Conservation (phyloP, 2,888 invertebrate species). For the Lacanobia wlatinum region DNA sequence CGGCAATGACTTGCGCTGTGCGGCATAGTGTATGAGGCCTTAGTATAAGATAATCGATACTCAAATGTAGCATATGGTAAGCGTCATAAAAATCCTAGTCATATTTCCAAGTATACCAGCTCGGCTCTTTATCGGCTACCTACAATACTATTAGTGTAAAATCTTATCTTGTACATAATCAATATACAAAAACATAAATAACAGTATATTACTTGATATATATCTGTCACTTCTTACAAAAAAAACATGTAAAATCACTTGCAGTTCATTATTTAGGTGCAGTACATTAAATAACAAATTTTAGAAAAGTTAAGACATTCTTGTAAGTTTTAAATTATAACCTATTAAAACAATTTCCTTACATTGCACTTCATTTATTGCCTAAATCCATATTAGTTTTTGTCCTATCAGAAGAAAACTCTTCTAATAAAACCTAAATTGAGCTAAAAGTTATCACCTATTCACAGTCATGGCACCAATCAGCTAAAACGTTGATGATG, state of each 20-base stretch:
- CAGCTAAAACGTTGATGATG: constrained; percentile 20
- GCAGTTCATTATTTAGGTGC: not conserved
- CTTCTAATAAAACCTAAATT: constrained; percentile 20
- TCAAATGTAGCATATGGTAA: too few species aligned
- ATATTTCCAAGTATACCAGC: not conserved
- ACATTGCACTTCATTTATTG: constrained; percentile 73
- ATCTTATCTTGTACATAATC: constrained; percentile 15
- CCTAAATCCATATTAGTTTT: constrained; percentile 47
- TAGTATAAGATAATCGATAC: too few species aligned
- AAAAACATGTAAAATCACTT: constrained; percentile 1
- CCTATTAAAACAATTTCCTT: constrained; percentile 35
- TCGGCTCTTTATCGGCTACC: not conserved
- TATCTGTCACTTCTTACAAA: too few species aligned
- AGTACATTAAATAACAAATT: constrained; percentile 8
- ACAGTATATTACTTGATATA: too few species aligned
- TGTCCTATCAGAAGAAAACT: not conserved
- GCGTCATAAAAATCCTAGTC: too few species aligned
- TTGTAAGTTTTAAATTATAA: constrained; percentile 8
- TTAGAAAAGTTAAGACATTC: constrained; percentile 14
- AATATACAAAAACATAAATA: not conserved
- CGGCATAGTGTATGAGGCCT: too few species aligned
- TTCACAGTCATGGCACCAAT: constrained; percentile 19
- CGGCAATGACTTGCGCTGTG: too few species aligned
- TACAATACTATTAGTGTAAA: constrained; percentile 16
- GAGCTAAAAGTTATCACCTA: constrained; percentile 44